A percentile compares a stretch with the other conserved stretches of the same genome.
Conservation (phyloP, 1,140 invertebrate genomes). For the Coboldia fuscipes region DNA sequence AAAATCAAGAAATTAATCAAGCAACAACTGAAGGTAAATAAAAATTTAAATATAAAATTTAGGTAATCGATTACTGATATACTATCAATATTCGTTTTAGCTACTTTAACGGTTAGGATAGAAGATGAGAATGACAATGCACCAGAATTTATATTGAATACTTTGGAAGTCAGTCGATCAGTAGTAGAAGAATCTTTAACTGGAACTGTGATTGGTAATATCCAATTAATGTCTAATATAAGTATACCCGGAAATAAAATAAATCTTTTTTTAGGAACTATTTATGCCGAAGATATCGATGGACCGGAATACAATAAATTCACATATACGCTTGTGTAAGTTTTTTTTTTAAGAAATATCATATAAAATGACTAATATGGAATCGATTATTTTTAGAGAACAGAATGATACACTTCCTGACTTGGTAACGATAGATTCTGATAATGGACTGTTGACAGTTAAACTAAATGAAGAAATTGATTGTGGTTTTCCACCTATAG, state of each 20-base stretch:
- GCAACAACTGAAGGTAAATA: conserved; percentile 21
- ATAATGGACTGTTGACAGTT: conserved; percentile 22
- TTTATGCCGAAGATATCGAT: conserved; percentile 29
- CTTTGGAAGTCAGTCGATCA: conserved; percentile 14
- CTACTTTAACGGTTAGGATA: conserved; percentile 22
- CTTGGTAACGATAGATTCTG: conserved; percentile 21
- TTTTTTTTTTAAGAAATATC: conserved; percentile 1
- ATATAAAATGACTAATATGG: no score
- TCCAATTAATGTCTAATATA: not conserved
- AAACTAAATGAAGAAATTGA: conserved; percentile 20
- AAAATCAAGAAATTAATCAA: conserved; percentile 18
- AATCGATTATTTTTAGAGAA: no score
- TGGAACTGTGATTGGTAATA: conserved; percentile 3
- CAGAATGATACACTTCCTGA: conserved; percentile 13
- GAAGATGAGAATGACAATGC: conserved; percentile 29
- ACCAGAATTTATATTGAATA: conserved; percentile 22
- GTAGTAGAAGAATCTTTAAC: conserved; percentile 8
- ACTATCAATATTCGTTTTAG: conserved; percentile 13
- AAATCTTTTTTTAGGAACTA: conserved; percentile 22
- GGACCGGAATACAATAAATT: conserved; percentile 26
- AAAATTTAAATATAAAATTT: not conserved
- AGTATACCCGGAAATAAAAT: conserved; percentile 6
- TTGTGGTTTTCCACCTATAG: conserved; percentile 21
- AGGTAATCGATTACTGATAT: not conserved
- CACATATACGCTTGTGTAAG: conserved; percentile 12